Conservation (phyloP, 2,113 vertebrate species). For the Phalacrocorax carbo region DNA sequence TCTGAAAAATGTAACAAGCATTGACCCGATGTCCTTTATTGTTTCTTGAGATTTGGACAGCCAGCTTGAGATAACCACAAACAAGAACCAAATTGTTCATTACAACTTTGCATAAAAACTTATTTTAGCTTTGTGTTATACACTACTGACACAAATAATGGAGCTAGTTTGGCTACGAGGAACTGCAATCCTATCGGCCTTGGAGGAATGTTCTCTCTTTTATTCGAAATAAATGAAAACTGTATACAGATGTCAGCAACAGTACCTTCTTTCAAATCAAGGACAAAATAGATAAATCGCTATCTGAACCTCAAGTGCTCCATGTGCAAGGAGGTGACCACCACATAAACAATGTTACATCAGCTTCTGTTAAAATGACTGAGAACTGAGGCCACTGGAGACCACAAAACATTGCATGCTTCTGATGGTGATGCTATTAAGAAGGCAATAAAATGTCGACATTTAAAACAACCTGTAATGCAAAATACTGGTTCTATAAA, state of each 20-base stretch:
- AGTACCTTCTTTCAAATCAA: conserved; percentile 34
- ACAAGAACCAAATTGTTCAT: conserved; percentile 65
- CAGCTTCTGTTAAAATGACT: background rate
- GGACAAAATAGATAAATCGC: background rate
- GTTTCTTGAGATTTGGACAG: conserved; percentile 24
- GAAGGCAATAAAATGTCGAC: background rate
- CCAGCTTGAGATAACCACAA: conserved; percentile 52
- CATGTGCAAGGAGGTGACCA: background rate
- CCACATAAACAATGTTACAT: background rate
- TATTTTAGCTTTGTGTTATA: conserved; percentile 37
- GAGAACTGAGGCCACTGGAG: background rate
- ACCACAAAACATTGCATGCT: background rate
- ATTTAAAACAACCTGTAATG: background rate
- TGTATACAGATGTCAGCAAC: background rate
- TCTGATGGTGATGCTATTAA: background rate
- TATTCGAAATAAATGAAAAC: conserved; percentile 6
- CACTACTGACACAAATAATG: conserved; percentile 43
- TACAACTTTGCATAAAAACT: conserved; percentile 52
- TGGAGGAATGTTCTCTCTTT: conserved; percentile 42
- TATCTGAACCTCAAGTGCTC: background rate
- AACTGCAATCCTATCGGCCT: background rate
- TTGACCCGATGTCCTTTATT: conserved; percentile 46
- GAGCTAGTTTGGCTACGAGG: background rate
- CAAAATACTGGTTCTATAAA: background rate
- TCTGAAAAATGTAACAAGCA: conserved; percentile 29